A percentile compares a stretch with the other conserved stretches of the same genome.
Conservation (phyloP, 1,140 invertebrate species). For the Pseudomyrmex flavicornis region DNA sequence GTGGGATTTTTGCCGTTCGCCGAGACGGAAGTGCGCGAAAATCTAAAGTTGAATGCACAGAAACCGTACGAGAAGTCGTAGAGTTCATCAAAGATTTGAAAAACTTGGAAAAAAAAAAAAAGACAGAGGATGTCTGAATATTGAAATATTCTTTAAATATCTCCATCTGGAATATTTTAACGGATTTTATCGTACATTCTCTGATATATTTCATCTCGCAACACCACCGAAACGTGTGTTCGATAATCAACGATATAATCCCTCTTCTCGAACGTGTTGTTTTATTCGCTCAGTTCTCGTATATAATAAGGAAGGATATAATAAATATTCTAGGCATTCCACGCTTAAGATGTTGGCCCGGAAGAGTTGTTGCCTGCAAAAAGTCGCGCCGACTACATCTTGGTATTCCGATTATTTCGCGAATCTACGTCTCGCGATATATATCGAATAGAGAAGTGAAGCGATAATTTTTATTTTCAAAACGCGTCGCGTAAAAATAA, state of each 20-base stretch:
- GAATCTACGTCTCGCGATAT: not conserved
- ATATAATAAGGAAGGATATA: not conserved
- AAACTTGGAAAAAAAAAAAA: not conserved
- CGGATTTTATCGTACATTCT: too few species aligned
- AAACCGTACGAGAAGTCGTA: not conserved
- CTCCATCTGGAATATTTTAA: not conserved
- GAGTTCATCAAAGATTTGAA: not conserved
- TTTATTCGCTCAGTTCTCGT: not conserved
- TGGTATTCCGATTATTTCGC: constrained; percentile 40
- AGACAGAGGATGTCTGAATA: not conserved
- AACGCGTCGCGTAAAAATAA: not conserved
- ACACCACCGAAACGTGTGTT: not conserved
- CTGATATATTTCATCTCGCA: too few species aligned
- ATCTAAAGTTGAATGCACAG: not conserved
- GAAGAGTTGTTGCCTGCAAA: not conserved
- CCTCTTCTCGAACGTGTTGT: not conserved
- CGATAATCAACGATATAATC: not conserved
- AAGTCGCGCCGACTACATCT: not conserved
- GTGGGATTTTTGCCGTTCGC: constrained; percentile 37
- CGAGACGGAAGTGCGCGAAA: constrained; percentile 26
- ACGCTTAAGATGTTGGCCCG: constrained; percentile 12
- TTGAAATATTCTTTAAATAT: not conserved
- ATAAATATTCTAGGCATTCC: constrained; percentile 48
- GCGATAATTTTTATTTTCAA: not conserved
- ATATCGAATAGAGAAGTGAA: not conserved